Evolutionary conservation across 2,888 invertebrate genomes (phyloP).

Genomic region (Scaptomyza parva): DNA sequence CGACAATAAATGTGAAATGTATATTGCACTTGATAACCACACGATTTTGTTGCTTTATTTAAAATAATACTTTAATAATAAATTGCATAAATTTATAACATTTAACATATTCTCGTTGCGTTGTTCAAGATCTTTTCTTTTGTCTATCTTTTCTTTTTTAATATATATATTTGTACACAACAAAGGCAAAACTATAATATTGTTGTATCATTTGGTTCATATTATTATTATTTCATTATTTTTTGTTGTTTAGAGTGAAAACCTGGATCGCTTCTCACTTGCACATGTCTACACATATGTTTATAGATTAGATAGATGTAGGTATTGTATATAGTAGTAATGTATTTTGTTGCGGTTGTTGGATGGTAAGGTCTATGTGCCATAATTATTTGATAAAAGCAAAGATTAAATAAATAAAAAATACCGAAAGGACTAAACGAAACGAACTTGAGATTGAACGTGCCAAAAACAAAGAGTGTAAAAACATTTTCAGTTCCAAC

Average conservation of each 20-base stretch:
- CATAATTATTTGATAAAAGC: conserved; percentile 57
- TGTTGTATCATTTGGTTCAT: conserved; percentile 11
- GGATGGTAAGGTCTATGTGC: conserved; percentile 57
- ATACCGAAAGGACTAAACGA: conserved; percentile 26
- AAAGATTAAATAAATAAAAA: conserved; percentile 49
- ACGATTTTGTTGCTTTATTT: conserved; percentile 62
- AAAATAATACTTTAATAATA: conserved; percentile 81
- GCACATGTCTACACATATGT: conserved; percentile 51
- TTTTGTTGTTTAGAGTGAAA: conserved; percentile 56
- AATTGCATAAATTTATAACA: conserved; percentile 82
- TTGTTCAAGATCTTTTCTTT: conserved; percentile 35
- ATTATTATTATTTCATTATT: neutral
- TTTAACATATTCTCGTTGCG: conserved; percentile 79
- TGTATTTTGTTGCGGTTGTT: conserved; percentile 23
- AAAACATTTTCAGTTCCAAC: conserved; percentile 50
- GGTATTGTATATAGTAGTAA: conserved; percentile 7
- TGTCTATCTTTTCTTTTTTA: conserved; percentile 29
- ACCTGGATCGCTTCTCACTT: conserved; percentile 44
- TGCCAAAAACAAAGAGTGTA: no score
- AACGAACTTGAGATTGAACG: conserved; percentile 17
- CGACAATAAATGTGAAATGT: neutral
- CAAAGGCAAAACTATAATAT: conserved; percentile 63
- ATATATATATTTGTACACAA: conserved; percentile 61
- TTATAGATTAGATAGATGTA: conserved; percentile 43
- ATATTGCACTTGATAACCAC: conserved; percentile 23